Conservation (phyloP, 2,797 vertebrate genomes). For the Uromys caudimaculatus region DNA sequence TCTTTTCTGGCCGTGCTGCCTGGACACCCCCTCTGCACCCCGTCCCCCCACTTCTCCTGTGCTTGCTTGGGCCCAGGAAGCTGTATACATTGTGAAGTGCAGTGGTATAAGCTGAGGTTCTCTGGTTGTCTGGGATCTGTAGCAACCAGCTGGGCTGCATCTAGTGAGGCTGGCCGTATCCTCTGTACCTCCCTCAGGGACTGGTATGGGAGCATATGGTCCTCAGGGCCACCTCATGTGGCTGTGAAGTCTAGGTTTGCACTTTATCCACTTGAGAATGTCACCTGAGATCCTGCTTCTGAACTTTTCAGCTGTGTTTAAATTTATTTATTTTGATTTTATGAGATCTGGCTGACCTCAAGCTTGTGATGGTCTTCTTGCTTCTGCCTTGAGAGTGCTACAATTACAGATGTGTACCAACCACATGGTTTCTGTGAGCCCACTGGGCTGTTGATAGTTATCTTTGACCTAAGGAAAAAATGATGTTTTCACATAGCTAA, state of each 20-base stretch:
- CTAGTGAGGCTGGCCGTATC: not conserved
- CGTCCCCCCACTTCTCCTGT: not conserved
- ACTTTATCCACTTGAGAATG: not conserved
- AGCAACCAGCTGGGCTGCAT: not conserved
- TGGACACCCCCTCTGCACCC: no score
- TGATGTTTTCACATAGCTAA: not conserved
- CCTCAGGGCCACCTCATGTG: not conserved
- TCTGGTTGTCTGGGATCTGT: not conserved
- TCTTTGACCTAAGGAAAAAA: no score
- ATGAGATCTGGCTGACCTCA: not conserved
- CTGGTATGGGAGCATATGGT: fast-evolving
- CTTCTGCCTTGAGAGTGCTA: not conserved
- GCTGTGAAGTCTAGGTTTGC: not conserved
- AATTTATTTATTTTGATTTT: not conserved
- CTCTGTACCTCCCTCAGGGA: not conserved
- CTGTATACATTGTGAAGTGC: not conserved
- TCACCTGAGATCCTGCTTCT: not conserved
- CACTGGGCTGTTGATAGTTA: fast-evolving
- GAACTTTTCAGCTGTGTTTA: not conserved
- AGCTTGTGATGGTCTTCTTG: not conserved
- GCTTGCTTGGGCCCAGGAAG: not conserved
- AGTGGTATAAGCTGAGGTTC: not conserved
- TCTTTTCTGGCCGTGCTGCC: no score
- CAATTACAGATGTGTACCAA: no score
- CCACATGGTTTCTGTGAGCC: not conserved